These are phyloP conservation scores for Xiphydria camelus DNA, from an alignment of 2,888 invertebrate species.

Conservation along the genomic window DNA sequence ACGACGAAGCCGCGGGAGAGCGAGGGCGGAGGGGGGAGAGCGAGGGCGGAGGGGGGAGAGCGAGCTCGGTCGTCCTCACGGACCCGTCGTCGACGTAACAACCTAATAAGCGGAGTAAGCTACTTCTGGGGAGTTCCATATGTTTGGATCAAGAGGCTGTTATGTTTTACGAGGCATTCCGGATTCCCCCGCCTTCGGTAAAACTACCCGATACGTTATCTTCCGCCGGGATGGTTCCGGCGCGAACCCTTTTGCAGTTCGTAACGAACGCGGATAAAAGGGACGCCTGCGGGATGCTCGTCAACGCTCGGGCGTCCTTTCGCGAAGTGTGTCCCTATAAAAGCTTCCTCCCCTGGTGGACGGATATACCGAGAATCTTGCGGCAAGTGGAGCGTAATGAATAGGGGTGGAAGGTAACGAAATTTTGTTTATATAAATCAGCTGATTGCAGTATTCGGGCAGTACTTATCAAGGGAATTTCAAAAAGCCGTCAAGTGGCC, in stretches of 20 bases:
- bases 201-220: conserved; percentile 1
- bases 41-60: too few relatives aligned
- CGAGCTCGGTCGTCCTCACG: not conserved
- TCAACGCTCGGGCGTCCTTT: not conserved
- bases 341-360: too few relatives aligned
- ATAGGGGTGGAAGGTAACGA: too few relatives aligned
- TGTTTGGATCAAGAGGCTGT: conserved; percentile 8
- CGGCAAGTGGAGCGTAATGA: too few relatives aligned
- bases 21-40: too few relatives aligned
- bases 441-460: too few relatives aligned
- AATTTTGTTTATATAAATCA: too few relatives aligned
- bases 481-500: too few relatives aligned
- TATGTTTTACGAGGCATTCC: conserved; percentile 11
- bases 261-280: not conserved
- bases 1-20: too few relatives aligned
- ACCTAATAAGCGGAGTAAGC: conserved; percentile 12
- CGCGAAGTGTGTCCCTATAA: not conserved
- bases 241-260: not conserved
- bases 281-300: not conserved
- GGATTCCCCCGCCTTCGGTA: not conserved
- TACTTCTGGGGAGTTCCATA: conserved; percentile 8
- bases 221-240: not conserved
- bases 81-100: conserved; percentile 5
- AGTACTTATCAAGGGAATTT: too few relatives aligned
- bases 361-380: too few relatives aligned